Conservation (phyloP, 1,140 invertebrate species). For the Drosophila willistoni region DNA sequence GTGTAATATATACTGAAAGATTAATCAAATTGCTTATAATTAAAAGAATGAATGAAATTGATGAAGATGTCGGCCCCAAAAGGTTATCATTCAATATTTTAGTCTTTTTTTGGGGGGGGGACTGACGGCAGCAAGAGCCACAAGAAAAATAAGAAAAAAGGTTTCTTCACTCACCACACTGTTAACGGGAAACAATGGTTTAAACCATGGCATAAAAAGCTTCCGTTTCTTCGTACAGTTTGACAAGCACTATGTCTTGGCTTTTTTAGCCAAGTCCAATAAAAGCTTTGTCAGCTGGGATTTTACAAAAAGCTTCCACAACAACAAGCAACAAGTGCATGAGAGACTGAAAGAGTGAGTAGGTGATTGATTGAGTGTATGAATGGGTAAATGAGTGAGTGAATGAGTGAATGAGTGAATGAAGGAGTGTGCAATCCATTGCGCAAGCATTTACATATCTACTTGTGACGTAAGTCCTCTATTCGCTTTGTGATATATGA, state of each 20-base stretch:
- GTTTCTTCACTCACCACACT: constrained; percentile 1
- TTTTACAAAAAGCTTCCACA: not conserved
- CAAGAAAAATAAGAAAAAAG: not conserved
- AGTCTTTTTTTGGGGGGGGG: no score
- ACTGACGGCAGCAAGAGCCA: constrained; percentile 8
- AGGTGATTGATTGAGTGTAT: not conserved
- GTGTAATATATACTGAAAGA: not conserved
- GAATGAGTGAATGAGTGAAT: not conserved
- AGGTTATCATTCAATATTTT: constrained; percentile 6
- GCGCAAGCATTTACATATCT: not conserved
- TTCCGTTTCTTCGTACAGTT: constrained; percentile 17
- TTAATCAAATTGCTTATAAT: constrained; percentile 16
- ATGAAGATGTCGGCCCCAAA: constrained; percentile 1
- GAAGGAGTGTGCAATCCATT: not conserved
- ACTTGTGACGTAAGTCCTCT: not conserved
- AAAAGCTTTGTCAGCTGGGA: constrained; percentile 17
- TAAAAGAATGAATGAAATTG: constrained; percentile 13
- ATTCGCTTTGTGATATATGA: not conserved
- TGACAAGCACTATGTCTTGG: not conserved
- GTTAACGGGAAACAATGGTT: constrained; percentile 16
- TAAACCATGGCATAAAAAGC: constrained; percentile 18
- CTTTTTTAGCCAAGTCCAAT: constrained; percentile 71
- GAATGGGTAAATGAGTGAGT: not conserved
- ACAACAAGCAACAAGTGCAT: not conserved
- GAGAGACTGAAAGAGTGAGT: not conserved